Percentiles rank a stretch among this genome's conserved stretches.
Evolutionary conservation across 2,888 invertebrate species (phyloP).

Genomic region (Campoplex nolae): DNA sequence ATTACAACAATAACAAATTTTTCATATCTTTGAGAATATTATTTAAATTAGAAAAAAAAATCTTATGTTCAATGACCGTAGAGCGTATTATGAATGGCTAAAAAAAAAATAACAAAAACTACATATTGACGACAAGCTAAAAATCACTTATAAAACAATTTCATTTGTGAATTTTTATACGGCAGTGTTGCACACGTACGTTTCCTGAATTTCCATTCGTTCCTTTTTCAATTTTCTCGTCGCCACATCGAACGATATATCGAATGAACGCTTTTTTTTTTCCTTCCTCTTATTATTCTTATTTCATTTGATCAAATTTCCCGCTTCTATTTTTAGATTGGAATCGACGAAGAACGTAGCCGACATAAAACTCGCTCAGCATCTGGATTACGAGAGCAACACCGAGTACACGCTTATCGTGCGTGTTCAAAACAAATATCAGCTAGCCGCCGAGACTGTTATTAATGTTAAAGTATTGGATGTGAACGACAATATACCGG

Average conservation of each 20-base stretch:
- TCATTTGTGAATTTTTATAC: not conserved
- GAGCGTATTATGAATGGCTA: not conserved
- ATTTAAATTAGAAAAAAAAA: not conserved
- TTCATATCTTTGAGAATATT: not conserved
- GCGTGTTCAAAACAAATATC: slow-evolving; percentile 92
- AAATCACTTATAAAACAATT: not conserved
- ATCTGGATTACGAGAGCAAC: slow-evolving; percentile 93
- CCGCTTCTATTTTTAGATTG: slow-evolving; percentile 76
- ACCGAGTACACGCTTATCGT: slow-evolving; percentile 94
- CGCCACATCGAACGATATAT: not conserved
- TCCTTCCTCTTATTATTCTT: not conserved
- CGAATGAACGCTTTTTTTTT: not conserved
- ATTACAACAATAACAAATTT: not conserved
- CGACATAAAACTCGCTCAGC: slow-evolving; percentile 90
- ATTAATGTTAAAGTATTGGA: slow-evolving; percentile 93
- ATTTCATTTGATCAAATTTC: slow-evolving; percentile 15
- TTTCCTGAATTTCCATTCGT: not conserved
- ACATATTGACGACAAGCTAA: not conserved
- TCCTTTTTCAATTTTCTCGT: slow-evolving; percentile 2
- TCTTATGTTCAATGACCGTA: not conserved
- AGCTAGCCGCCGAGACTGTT: slow-evolving; percentile 91
- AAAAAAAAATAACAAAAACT: not conserved
- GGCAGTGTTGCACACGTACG: not conserved
- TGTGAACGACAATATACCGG: slow-evolving; percentile 96
- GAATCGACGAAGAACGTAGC: slow-evolving; percentile 90